Percentiles rank a stretch among this genome's conserved stretches.
Evolutionary conservation across 2,797 vertebrate species (phyloP).

Genomic region (Lepus oiostolus): DNA sequence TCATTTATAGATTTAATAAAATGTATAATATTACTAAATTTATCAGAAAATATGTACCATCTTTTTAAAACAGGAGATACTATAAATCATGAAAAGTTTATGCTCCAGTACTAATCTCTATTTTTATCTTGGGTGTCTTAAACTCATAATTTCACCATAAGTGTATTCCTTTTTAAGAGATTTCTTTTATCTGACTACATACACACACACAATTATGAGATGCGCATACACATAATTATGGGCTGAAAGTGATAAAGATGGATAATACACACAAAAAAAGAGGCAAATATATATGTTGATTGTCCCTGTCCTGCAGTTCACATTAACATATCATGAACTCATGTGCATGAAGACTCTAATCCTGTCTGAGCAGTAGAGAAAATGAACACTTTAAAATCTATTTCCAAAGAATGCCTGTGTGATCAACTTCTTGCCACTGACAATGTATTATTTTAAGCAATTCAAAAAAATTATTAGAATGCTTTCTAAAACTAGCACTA

Average conservation of each 20-base stretch:
- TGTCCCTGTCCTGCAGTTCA: too few relatives aligned
- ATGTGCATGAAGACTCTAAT: neutral
- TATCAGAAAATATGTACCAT: neutral
- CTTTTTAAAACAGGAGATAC: neutral
- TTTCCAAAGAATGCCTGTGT: neutral
- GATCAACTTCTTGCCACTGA: neutral
- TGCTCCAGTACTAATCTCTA: neutral
- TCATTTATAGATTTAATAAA: constrained; percentile 43
- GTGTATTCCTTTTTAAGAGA: neutral
- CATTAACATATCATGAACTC: neutral
- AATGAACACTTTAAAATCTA: neutral
- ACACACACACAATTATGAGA: neutral
- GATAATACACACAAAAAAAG: neutral
- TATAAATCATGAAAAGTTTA: constrained; percentile 5
- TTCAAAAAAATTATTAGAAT: neutral
- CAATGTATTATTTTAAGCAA: neutral
- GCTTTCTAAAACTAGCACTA: neutral
- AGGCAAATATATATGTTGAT: neutral
- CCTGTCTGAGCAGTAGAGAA: neutral
- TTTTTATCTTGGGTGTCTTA: neutral
- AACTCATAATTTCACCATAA: neutral
- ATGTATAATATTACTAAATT: constrained; percentile 4
- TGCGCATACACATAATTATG: neutral
- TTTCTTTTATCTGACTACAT: neutral
- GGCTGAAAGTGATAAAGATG: neutral